Base-by-base conservation (phyloP, 1,140 invertebrate species). In the Eupristina koningsbergeri region DNA sequence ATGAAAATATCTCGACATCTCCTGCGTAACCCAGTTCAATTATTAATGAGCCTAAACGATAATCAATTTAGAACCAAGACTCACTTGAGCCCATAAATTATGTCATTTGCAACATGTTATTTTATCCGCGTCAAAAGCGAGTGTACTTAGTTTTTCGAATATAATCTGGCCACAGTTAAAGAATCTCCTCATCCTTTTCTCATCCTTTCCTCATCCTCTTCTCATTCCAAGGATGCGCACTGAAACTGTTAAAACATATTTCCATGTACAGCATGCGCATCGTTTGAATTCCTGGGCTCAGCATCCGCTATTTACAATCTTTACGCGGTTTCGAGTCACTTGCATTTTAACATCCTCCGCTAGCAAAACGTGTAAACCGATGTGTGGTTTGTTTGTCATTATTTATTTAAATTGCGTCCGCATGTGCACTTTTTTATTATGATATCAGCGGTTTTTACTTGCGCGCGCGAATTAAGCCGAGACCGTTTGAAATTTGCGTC, bases 241-340 rank as follows among this genome's bases (percentile, higher is more conserved):
- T 71, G 36, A 41, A 71, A 71, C 67, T 71, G 39, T 41, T 71
- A 71, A 41, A 71, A n/a, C 36, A 71, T 71, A 71, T 71, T 71
- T 71, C 34, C 67, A 71, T 71, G 39, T 71, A 71, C 67, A 71
- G 67, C 36, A 15, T n/a, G 36, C 26, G 36, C 36, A 71, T 71
- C 39, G 67, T 71, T 71, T 36, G 36, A 71, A 71, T 71, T 71
- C 39, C 67, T 71, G 41, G 6, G 36, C 19, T 71, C n/a, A 71
- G 19, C 67, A 71, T 71, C 36, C 67, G 39, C 36, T 71, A 71
- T 71, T 71, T 71, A 41, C 67, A 41, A 71, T 71, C 39, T 41
- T 71, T 71, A 71, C 39, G 39, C 36, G 67, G 39, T 71, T 71
- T 39, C 67, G 36, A 41, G 36, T 19, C 26, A n/a, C 34, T 31